A percentile compares a stretch with the other conserved stretches of the same genome.
Evolutionary conservation across 2,113 vertebrate genomes (phyloP).

Genomic region (Empidonax alnorum): DNA sequence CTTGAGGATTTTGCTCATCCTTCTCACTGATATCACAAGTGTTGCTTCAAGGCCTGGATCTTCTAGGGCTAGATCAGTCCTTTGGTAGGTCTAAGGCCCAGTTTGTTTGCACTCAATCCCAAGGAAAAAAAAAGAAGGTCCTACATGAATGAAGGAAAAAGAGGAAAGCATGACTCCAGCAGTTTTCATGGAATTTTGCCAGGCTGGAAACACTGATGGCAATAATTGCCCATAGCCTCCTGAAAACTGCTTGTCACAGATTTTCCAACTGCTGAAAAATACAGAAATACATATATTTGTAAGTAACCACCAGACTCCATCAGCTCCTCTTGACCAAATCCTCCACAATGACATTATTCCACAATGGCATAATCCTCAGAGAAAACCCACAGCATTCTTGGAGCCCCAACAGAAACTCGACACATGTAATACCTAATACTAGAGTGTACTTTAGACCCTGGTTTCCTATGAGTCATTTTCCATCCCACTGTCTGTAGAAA

Average conservation of each 20-base stretch:
- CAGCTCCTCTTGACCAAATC: constrained; percentile 41
- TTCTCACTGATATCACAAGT: fast-evolving
- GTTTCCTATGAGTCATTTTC: constrained; percentile 71
- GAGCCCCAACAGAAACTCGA: constrained; percentile 3
- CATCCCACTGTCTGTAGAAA: constrained; percentile 39
- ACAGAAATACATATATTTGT: background rate
- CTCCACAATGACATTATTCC: constrained; percentile 67
- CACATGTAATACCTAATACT: constrained; percentile 42
- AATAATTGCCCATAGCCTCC: constrained; percentile 1
- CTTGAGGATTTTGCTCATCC: background rate
- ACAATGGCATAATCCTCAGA: constrained; percentile 53
- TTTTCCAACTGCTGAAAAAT: background rate
- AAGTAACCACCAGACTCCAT: constrained; percentile 41
- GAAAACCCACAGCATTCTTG: constrained; percentile 68
- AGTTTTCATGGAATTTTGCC: background rate
- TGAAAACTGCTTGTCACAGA: constrained; percentile 3
- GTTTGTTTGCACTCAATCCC: background rate
- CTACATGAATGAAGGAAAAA: background rate
- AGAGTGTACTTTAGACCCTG: constrained; percentile 2
- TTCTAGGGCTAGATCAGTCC: background rate
- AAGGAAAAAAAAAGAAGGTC: background rate
- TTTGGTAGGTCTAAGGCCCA: background rate
- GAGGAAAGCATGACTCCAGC: background rate
- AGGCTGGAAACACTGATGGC: constrained; percentile 24
- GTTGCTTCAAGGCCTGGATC: background rate